phyloP scores from a whole-genome alignment of 1,140 invertebrate species.

The Sminthurides bifidus region DNA sequence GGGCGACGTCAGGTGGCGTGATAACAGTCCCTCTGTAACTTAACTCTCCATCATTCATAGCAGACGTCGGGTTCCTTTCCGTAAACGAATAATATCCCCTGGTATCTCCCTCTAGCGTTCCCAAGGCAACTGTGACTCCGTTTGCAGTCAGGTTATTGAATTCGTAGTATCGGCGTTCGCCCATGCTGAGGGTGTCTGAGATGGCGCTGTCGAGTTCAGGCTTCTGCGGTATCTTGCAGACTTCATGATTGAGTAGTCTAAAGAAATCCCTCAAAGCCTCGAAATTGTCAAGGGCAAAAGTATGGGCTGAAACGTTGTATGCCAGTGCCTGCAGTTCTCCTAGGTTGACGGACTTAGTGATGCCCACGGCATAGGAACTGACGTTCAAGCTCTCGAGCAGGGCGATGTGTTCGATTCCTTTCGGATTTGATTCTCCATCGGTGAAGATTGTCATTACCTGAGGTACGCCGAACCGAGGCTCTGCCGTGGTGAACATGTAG shows the following conservation, averaged over 20 bases:
- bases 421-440: conserved; percentile 3
- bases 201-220: neutral
- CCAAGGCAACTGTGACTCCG: neutral
- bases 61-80: neutral
- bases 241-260: neutral
- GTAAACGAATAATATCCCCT: neutral
- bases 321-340: neutral
- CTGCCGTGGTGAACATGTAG: neutral
- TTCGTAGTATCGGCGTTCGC: neutral
- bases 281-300: neutral
- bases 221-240: conserved; percentile 1
- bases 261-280: neutral
- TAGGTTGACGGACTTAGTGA: neutral
- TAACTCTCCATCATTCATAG: conserved; percentile 1
- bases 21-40: neutral
- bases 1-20: neutral
- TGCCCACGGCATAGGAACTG: neutral
- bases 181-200: neutral
- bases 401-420: too few species aligned
- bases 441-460: neutral
- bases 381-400: neutral
- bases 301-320: neutral
- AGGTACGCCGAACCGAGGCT: neutral
- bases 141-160: neutral
- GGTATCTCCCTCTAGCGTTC: neutral